Conservation (phyloP, 2,113 vertebrate species). For the Peucedramus taeniatus region DNA sequence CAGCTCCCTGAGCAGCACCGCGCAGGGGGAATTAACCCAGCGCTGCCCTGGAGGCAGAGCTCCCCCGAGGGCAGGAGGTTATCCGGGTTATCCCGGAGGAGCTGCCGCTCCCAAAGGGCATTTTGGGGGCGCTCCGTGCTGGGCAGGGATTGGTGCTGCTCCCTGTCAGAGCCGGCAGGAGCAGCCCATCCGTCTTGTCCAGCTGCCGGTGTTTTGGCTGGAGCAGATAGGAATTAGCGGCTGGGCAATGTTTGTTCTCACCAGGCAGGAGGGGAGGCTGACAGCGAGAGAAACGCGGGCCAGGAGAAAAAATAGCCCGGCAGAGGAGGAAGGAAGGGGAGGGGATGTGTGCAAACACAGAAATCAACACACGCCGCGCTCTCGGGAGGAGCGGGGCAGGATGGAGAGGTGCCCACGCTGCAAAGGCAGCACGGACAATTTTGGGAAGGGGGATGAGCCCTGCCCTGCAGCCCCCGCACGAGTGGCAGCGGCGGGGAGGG, state of each 20-base stretch:
- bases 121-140: background rate
- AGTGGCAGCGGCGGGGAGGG: background rate
- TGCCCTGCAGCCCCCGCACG: background rate
- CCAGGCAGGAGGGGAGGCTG: background rate
- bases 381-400: background rate
- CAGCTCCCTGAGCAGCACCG: too few relatives aligned
- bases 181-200: background rate
- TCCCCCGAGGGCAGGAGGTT: background rate
- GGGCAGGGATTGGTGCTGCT: background rate
- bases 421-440: background rate
- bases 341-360: background rate
- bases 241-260: slow-evolving; percentile 18
- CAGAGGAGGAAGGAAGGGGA: slow-evolving; percentile 43
- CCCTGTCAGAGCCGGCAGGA: background rate
- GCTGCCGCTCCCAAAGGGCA: background rate
- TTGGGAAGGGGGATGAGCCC: background rate
- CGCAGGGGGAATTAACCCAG: background rate
- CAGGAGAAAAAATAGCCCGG: background rate
- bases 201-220: slow-evolving; percentile 29
- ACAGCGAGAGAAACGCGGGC: background rate
- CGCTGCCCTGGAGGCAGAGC: background rate
- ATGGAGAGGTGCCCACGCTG: background rate
- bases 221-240: background rate
- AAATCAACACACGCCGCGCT: background rate
- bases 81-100: background rate